Percentiles rank a stretch among this genome's conserved stretches.
Evolutionary conservation across 2,888 invertebrate genomes (phyloP).

Genomic region (Chrysotoxum bicinctum): DNA sequence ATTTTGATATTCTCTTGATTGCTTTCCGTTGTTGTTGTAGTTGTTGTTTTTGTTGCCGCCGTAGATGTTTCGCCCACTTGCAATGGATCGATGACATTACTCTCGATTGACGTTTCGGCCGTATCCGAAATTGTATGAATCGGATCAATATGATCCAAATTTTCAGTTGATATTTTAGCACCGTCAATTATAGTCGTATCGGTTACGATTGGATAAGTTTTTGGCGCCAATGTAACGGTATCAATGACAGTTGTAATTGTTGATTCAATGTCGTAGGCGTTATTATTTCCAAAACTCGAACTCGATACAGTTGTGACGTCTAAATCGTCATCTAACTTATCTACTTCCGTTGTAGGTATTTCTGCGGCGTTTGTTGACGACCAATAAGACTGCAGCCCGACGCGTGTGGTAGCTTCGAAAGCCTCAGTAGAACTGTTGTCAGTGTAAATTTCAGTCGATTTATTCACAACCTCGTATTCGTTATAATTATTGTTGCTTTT

Average conservation of each 20-base stretch:
- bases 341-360: constrained; percentile 53
- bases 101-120: constrained; percentile 77
- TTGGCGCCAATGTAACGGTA: constrained; percentile 46
- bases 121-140: constrained; percentile 58
- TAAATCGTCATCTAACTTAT: constrained; percentile 44
- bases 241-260: neutral
- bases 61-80: constrained; percentile 65
- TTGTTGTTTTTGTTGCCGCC: constrained; percentile 39
- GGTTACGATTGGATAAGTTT: constrained; percentile 34
- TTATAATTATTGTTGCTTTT: constrained; percentile 72
- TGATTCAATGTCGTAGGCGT: constrained; percentile 39
- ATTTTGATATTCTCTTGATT: constrained; percentile 60
- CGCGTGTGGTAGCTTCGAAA: constrained; percentile 59
- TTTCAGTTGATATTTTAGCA: constrained; percentile 14
- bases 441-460: constrained; percentile 74
- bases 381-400: constrained; percentile 32
- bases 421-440: constrained; percentile 58
- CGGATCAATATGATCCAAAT: constrained; percentile 56
- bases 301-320: constrained; percentile 48
- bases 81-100: constrained; percentile 77
- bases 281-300: constrained; percentile 51
- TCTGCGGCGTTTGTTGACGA: constrained; percentile 23
- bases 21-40: constrained; percentile 58
- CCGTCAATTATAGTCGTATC: constrained; percentile 29
- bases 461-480: constrained; percentile 74